Evolutionary conservation across 1,140 invertebrate genomes (phyloP).

Genomic region (Schlechtendalia chinensis): DNA sequence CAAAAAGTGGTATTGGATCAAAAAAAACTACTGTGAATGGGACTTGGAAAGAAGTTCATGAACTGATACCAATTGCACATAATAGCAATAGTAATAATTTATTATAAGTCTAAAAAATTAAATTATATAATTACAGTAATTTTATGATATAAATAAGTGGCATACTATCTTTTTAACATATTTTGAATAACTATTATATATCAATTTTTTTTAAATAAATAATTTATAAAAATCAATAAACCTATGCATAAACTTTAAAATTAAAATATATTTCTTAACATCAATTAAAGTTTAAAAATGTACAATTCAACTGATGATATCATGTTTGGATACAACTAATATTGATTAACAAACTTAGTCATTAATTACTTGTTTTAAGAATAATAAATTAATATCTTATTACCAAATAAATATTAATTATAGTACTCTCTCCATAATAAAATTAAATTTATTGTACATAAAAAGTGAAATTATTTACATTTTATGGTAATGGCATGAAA

Average conservation of each 20-base stretch:
- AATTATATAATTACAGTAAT: not conserved
- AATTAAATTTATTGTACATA: too few relatives aligned
- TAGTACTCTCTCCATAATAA: too few relatives aligned
- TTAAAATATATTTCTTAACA: not conserved
- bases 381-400: too few relatives aligned
- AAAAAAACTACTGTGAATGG: conserved; percentile 52
- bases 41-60: conserved; percentile 58
- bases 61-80: conserved; percentile 55
- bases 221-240: not conserved
- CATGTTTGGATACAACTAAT: not conserved
- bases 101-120: not conserved
- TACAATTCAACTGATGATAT: not conserved
- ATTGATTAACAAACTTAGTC: too few relatives aligned
- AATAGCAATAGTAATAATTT: not conserved
- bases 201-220: not conserved
- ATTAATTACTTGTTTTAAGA: too few relatives aligned
- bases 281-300: too few relatives aligned
- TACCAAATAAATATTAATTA: too few relatives aligned
- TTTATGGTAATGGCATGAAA: too few relatives aligned
- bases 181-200: not conserved
- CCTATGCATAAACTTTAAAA: not conserved
- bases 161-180: not conserved
- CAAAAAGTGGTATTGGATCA: conserved; percentile 44
- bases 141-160: not conserved
- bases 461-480: too few relatives aligned